Evolutionary conservation across 2,888 invertebrate species (phyloP).

Genomic region (Phytoseiulus persimilis): DNA sequence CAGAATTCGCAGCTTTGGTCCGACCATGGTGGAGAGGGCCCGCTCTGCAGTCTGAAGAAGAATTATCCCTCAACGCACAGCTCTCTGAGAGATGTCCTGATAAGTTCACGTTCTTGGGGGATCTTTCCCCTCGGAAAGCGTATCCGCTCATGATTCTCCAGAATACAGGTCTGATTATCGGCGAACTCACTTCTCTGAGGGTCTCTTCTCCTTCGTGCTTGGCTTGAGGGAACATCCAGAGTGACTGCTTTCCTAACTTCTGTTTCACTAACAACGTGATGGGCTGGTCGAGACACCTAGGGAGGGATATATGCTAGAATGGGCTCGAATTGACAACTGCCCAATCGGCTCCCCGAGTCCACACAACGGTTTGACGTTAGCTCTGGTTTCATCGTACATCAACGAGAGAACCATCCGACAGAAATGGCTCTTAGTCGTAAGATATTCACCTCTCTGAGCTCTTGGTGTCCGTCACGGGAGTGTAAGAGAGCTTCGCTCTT

Average conservation of each 20-base stretch:
- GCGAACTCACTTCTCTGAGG: background rate
- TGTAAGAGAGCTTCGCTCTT: background rate
- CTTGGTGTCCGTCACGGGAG: background rate
- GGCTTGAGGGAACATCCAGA: background rate
- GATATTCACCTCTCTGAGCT: background rate
- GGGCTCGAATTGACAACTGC: too few relatives aligned
- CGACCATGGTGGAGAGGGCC: background rate
- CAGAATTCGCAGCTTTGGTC: background rate
- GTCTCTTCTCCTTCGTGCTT: background rate
- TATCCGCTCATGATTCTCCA: too few relatives aligned
- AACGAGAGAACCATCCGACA: background rate
- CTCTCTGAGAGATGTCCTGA: too few relatives aligned
- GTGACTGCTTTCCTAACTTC: background rate
- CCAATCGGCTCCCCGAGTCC: too few relatives aligned
- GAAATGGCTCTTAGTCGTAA: background rate
- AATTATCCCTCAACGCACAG: background rate
- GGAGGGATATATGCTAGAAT: too few relatives aligned
- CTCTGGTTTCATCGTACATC: too few relatives aligned
- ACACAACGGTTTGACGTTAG: too few relatives aligned
- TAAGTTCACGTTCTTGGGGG: too few relatives aligned
- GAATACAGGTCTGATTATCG: background rate
- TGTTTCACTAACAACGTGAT: background rate
- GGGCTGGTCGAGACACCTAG: background rate
- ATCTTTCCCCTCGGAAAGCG: too few relatives aligned
- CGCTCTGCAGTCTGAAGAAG: slow-evolving; percentile 5